Evolutionary conservation across 1,140 invertebrate genomes (phyloP), one percentile per base, ranked within the genome.

Genomic region (Hydropsyche tenuis): DNA sequence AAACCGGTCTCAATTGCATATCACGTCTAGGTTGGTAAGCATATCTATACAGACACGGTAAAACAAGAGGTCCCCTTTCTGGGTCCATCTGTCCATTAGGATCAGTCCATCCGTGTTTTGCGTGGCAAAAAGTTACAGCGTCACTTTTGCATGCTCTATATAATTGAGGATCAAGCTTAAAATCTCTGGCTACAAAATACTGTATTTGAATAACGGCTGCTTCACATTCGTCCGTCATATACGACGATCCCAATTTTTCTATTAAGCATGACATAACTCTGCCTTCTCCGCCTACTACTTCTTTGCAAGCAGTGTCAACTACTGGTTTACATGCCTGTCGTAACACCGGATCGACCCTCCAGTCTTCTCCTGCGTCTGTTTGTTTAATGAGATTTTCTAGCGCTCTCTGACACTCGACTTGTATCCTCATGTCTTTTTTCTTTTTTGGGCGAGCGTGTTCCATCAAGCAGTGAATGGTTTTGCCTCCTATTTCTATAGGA

Each of bases 381-480:
- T 92, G 90, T 82, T 93, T 92, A 0, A 96, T 86, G 37, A 96
- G 81, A 16, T 85, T 82, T 83, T 96, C 93, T 42, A 97, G 81
- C 86, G 87, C 90, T 69, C 89, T 87, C 81, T 90, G 88, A 80
- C 94, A 96, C 27, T 86, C 82, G 12, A 87, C 79, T 16, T 89
- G 87, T 3, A 94, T 88, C 78, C 89, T 86, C 42, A 87, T 86
- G 60, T 86, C 83, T 46, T 86, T 84, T 69, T 85, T 88, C 69
- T 85, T 88, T 72, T 88, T 89, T 25, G 87, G 85, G 77, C 90
- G 88, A 2, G 95, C 93, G 84, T 96, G 91, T 65, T 94, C 92
- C 95, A 99, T 96, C 51, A 99, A 84, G 82, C 97, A 99, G 83
- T 99, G 97, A 75, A 99, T 92, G 0, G 96, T 98, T 80, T 91